Evolutionary conservation across 1,140 invertebrate species (phyloP), one percentile per base, ranked within the genome.

Genomic region (Eumaeus atala): DNA sequence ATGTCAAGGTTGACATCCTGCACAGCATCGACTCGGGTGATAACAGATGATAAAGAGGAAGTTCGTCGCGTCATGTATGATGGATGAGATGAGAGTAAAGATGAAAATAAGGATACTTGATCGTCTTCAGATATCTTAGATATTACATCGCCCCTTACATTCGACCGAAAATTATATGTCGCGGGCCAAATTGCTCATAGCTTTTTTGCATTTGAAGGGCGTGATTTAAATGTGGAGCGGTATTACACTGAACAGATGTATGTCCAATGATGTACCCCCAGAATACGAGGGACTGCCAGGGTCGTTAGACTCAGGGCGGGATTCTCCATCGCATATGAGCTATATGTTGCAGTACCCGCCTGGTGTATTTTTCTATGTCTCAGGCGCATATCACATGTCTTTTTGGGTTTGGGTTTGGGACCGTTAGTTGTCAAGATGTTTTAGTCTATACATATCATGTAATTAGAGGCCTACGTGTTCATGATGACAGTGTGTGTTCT

Each of bases 221-320:
- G 8, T 40, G 38, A 40, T 40, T 12, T 11, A 11, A 12, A n/a
- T 14, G 10, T 49, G 28, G 11, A 49, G 18, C 48, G 34, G 28
- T 28, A 1, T 12, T 11, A 35, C 11, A 28, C n/a, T 49, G 48
- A 21, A 21, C 48, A 49, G 48, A n/a, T 7, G 21, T 28, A 33
- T 34, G 48, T 33, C 28, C n/a, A 5, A 34, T 12, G 48, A 33
- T 50, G n/a, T 16, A 28, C 33, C 48, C 48, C 49, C 49, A 51
- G 49, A 51, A 51, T 51, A 51, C 14, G 49, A 9, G 34, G 35
- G 49, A 34, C 34, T 33, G 28, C 48, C 48, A 14, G 34, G 33
- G 33, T 12, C 17, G n/a, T 16, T 11, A 47, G 14, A 47, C 42
- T 16, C n/a, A 47, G 42, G 6, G 42, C 42, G 42, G 42, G 16